phyloP scores from a whole-genome alignment of 2,888 invertebrate genomes.

The Urechis unicinctus region DNA sequence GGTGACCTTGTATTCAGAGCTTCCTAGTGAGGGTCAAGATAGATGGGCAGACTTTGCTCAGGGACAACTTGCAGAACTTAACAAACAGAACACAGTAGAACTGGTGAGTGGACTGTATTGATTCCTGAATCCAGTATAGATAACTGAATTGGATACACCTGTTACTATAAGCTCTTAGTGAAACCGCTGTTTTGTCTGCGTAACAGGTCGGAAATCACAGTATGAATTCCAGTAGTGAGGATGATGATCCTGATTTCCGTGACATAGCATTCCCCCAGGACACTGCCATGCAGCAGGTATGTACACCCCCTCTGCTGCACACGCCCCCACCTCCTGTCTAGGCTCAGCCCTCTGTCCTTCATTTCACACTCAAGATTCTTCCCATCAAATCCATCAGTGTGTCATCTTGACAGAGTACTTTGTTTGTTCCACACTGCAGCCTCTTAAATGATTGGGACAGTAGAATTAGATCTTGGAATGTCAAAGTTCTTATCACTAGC shows the following conservation, averaged over 20 bases:
- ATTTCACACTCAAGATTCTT: not conserved
- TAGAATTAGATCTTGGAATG: no score
- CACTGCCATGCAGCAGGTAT: conserved; percentile 55
- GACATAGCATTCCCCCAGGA: conserved; percentile 56
- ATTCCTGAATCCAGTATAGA: no score
- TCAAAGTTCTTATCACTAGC: no score
- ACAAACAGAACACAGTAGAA: conserved; percentile 50
- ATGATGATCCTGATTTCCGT: conserved; percentile 55
- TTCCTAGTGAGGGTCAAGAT: conserved; percentile 46
- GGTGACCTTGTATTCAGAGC: no score
- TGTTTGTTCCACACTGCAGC: no score
- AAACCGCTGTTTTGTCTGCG: not conserved
- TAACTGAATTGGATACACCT: no score
- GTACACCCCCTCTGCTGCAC: not conserved
- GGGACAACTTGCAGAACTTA: conserved; percentile 49
- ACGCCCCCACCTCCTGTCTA: not conserved
- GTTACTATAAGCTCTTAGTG: not conserved
- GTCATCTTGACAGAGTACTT: no score
- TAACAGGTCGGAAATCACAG: conserved; percentile 42
- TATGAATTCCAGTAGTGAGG: conserved; percentile 52
- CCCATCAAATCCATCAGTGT: no score
- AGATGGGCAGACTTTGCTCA: conserved; percentile 53
- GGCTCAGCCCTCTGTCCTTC: not conserved
- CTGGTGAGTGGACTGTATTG: conserved; percentile 40
- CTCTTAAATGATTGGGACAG: no score